These are phyloP conservation scores for Geopemphigus sp. DNA, from an alignment of 1,140 invertebrate species.

Conservation along the genomic window DNA sequence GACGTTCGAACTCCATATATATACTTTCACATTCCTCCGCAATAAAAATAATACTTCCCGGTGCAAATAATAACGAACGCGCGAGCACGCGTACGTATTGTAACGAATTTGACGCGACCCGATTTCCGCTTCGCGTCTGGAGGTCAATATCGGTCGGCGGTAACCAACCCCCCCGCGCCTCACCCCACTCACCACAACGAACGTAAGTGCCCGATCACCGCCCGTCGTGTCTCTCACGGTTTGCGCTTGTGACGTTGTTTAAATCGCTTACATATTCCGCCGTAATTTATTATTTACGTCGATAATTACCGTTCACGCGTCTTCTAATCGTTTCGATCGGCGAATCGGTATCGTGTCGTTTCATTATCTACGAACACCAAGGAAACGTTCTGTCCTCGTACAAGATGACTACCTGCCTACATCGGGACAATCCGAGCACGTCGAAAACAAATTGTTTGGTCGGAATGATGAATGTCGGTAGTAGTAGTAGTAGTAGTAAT, in stretches of 20 bases:
- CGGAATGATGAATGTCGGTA: constrained; percentile 8
- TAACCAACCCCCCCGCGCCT: too few relatives aligned
- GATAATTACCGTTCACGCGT: background rate
- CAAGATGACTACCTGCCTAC: constrained; percentile 13
- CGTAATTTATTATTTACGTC: background rate
- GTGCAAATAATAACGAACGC: background rate
- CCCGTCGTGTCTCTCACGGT: background rate
- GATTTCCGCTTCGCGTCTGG: constrained; percentile 5
- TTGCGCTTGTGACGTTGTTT: background rate
- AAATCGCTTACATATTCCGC: background rate
- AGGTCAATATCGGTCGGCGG: constrained; percentile 18
- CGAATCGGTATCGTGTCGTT: background rate
- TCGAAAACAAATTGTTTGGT: background rate
- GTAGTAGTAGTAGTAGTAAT: too few relatives aligned
- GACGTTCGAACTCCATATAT: background rate
- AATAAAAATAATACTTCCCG: constrained; percentile 4
- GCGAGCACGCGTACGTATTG: background rate
- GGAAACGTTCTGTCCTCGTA: background rate
- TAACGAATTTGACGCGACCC: constrained; percentile 1
- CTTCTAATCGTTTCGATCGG: background rate
- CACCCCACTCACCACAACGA: too few relatives aligned
- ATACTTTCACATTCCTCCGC: constrained; percentile 38
- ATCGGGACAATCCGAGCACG: background rate
- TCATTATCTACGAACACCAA: too few relatives aligned
- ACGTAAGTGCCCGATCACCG: too few relatives aligned